Percentiles rank a stretch among this genome's conserved stretches.
Evolutionary conservation across 1,140 invertebrate genomes (phyloP).

Genomic region (Hyles vespertilio): DNA sequence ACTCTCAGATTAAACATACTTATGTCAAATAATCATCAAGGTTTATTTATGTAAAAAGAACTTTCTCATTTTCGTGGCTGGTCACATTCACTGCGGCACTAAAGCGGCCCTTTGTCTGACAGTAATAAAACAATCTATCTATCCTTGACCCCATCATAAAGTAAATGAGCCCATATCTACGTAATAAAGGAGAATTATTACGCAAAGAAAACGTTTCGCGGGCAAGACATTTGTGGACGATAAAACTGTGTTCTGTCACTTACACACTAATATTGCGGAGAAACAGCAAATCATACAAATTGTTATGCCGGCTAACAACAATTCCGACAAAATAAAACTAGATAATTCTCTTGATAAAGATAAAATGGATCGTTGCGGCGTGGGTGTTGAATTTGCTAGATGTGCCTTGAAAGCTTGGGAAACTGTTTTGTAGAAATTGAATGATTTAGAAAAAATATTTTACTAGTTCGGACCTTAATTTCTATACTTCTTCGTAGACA

Average conservation of each 20-base stretch:
- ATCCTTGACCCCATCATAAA: no score
- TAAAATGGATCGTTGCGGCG: constrained; percentile 28
- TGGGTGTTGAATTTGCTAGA: constrained; percentile 8
- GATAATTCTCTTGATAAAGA: constrained; percentile 50
- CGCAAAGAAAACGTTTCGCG: neutral
- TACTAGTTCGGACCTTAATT: no score
- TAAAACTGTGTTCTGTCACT: constrained; percentile 10
- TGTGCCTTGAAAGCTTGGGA: neutral
- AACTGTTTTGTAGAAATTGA: no score
- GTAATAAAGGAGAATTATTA: constrained; percentile 1
- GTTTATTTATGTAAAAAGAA: no score
- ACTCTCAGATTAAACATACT: no score
- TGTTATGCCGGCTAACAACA: constrained; percentile 18
- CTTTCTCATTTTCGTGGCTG: no score
- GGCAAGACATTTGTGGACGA: neutral
- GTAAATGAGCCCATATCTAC: neutral
- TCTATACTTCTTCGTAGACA: no score
- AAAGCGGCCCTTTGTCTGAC: no score
- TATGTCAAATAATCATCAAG: no score
- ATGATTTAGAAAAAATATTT: no score
- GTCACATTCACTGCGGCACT: no score
- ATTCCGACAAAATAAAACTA: constrained; percentile 33
- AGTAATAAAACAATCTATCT: no score
- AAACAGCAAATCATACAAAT: constrained; percentile 36
- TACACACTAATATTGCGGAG: neutral